Evolutionary conservation across 2,888 invertebrate species (phyloP), one percentile per base, ranked within the genome.

Genomic region (Automeris io): DNA sequence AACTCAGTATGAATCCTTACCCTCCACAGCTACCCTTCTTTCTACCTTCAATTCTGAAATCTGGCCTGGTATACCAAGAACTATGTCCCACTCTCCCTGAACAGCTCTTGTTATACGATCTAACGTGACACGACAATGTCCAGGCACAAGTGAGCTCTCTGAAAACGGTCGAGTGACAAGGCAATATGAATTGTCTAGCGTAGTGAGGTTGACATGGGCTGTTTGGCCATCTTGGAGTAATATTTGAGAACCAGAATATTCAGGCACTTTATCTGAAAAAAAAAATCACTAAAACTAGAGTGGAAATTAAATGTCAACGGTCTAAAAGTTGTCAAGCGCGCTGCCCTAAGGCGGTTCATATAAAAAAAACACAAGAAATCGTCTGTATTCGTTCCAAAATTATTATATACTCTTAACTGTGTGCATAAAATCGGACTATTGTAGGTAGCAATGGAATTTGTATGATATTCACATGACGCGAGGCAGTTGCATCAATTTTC

Each of bases 31-130:
- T 3, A 88, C 70, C 6, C 51, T 64, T 35, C 73, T 72, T 33
- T 74, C 62, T 3, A 79, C 41, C 9, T 64, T 59, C 26, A 82
- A 39, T 51, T 88, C 88, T 1, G 72, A 46, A 1, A 88, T 70
- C 42, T 66, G 61, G 4, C 88, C 88, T 1, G 80, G 78, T 7
- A 88, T 37, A 1, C 86, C 88, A 18, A 85, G 54, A 1, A 77
- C 46, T 1, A 87, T 63, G 33, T 67, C 66, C 88, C 88, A 88
- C 34, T 66, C 66, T 2, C 88, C 88, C 43, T 85, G 78, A 1
- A 83, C 70, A 1, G 82, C 80, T 45, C 85, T 67, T 0, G 78
- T 78, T 0, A 77, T 66, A 5, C 72, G 67, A 9, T 78, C 73
- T 11, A 87, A 44, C 1, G 68, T 73, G 11, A 87, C 68, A 5